Percentiles rank a stretch among this genome's conserved stretches.
Conservation (phyloP, 1,140 invertebrate genomes). For the Drosophila littoralis region DNA sequence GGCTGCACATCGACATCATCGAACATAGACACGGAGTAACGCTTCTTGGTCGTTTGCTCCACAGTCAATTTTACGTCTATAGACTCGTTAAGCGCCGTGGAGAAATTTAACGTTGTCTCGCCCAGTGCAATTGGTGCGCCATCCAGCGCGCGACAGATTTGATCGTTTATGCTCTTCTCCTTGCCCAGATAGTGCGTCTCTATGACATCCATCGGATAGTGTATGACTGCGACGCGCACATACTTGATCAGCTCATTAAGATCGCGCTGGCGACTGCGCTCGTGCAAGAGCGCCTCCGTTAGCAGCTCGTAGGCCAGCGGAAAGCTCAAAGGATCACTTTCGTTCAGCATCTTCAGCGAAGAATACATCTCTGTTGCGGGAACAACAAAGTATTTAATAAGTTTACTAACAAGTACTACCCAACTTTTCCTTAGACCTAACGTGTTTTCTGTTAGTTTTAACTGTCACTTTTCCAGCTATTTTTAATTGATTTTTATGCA, state of each 20-base stretch:
- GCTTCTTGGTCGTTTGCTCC: slow-evolving; percentile 48
- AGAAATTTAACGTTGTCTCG: slow-evolving; percentile 71
- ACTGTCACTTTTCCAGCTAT: too few relatives aligned
- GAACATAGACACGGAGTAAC: slow-evolving; percentile 77
- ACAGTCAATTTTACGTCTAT: slow-evolving; percentile 45
- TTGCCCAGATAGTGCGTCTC: slow-evolving; percentile 53
- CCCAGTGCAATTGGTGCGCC: slow-evolving; percentile 45
- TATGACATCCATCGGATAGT: slow-evolving; percentile 64
- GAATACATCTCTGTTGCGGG: slow-evolving; percentile 35
- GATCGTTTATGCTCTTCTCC: slow-evolving; percentile 59
- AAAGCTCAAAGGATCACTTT: slow-evolving; percentile 71
- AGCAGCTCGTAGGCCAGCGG: slow-evolving; percentile 72
- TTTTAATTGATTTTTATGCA: too few relatives aligned
- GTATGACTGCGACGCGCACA: slow-evolving; percentile 56
- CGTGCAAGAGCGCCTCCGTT: slow-evolving; percentile 45
- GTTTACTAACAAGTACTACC: too few relatives aligned
- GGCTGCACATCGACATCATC: slow-evolving; percentile 70
- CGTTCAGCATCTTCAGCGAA: slow-evolving; percentile 49
- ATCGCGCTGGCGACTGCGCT: slow-evolving; percentile 44
- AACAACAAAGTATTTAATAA: too few relatives aligned
- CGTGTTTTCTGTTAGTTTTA: too few relatives aligned
- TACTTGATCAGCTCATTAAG: slow-evolving; percentile 69
- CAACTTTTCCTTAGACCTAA: too few relatives aligned
- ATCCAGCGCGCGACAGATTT: slow-evolving; percentile 66
- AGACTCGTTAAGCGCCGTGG: slow-evolving; percentile 56